Percentiles rank a stretch among this genome's conserved stretches.
Evolutionary conservation across 2,797 vertebrate species (phyloP).

Genomic region (Sebastes vulpes): DNA sequence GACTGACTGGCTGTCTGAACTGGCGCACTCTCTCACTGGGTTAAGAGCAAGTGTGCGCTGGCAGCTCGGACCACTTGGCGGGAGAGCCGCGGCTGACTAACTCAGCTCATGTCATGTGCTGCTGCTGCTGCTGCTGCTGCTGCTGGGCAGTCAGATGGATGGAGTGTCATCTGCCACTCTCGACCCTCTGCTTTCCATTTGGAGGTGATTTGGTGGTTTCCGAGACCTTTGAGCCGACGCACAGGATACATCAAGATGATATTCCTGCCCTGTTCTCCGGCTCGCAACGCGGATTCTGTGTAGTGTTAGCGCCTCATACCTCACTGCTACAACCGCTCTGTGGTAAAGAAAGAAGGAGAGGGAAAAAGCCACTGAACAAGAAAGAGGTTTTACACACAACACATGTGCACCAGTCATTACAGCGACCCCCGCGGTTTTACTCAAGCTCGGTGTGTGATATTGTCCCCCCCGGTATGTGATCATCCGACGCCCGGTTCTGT

Average conservation of each 20-base stretch:
- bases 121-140: background rate
- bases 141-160: constrained; percentile 34
- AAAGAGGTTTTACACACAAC: constrained; percentile 36
- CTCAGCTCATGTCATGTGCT: constrained; percentile 26
- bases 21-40: constrained; percentile 22
- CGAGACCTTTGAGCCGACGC: constrained; percentile 21
- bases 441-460: constrained; percentile 34
- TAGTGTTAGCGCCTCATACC: constrained; percentile 42
- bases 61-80: constrained; percentile 28
- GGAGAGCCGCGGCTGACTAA: constrained; percentile 6
- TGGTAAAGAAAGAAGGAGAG: background rate
- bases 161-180: constrained; percentile 54
- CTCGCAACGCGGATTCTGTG: background rate
- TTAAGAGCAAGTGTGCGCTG: constrained; percentile 44
- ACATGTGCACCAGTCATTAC: constrained; percentile 49
- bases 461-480: constrained; percentile 37
- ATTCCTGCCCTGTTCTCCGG: constrained; percentile 12
- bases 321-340: constrained; percentile 1
- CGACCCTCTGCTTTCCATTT: constrained; percentile 46
- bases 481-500: constrained; percentile 41
- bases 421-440: constrained; percentile 31
- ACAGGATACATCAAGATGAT: constrained; percentile 29
- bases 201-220: constrained; percentile 22
- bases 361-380: constrained; percentile 21
- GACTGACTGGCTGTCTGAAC: constrained; percentile 49